Conservation (phyloP, 2,797 vertebrate species). For the Geotrypetes seraphini region DNA sequence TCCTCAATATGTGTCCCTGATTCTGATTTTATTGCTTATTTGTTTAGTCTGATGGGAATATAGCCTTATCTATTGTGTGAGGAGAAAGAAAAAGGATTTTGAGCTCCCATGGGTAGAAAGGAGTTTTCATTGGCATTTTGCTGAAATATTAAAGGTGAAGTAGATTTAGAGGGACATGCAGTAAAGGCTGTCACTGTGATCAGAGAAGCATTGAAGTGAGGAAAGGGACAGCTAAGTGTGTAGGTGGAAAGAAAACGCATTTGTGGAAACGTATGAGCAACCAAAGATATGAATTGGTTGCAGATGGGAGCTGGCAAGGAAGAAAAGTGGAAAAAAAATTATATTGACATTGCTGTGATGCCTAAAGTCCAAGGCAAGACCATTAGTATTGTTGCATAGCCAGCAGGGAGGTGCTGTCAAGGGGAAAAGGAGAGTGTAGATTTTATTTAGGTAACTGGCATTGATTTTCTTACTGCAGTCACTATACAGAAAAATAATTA, state of each 20-base stretch:
- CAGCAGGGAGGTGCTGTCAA: conserved; percentile 42
- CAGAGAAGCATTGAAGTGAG: conserved; percentile 52
- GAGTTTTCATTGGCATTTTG: conserved; percentile 58
- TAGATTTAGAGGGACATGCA: conserved; percentile 52
- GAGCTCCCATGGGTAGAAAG: conserved; percentile 40
- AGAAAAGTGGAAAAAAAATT: conserved; percentile 67
- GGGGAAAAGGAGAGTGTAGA: too few species aligned
- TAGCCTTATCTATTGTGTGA: conserved; percentile 26
- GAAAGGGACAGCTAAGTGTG: conserved; percentile 43
- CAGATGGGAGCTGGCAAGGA: conserved; percentile 57
- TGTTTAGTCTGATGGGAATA: conserved; percentile 45
- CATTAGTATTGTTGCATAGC: conserved; percentile 39
- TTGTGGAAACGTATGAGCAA: conserved; percentile 56
- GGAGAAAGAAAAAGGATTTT: conserved; percentile 28
- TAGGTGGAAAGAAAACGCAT: conserved; percentile 30
- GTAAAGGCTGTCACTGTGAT: conserved; percentile 63
- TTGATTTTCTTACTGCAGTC: conserved; percentile 44
- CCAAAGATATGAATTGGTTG: conserved; percentile 58
- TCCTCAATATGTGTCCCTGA: conserved; percentile 24
- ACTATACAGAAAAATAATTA: conserved; percentile 15
- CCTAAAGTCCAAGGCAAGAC: conserved; percentile 45
- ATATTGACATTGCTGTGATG: conserved; percentile 56
- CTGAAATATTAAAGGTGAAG: conserved; percentile 75
- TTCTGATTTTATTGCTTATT: conserved; percentile 39
- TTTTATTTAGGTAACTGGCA: conserved; percentile 53